These are phyloP conservation scores for Holacanthus passer DNA, from an alignment of 2,113 vertebrate species.

Conservation along the genomic window DNA sequence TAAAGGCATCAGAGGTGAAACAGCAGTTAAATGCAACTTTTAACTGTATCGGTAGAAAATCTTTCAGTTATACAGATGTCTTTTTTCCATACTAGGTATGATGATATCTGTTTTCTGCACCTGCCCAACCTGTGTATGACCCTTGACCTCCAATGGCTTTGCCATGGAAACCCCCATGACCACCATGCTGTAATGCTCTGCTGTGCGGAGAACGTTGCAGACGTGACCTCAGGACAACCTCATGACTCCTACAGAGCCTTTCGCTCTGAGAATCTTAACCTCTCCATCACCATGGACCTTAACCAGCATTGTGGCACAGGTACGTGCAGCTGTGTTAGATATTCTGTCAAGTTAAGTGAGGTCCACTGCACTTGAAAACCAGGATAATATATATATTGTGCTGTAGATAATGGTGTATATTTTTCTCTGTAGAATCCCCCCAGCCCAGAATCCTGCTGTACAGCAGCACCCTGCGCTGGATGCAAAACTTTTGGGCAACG, in stretches of 20 bases:
- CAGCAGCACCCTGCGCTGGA: slow-evolving; percentile 98
- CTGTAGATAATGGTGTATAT: not conserved
- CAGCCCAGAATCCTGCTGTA: slow-evolving; percentile 96
- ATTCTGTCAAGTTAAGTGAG: not conserved
- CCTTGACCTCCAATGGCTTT: slow-evolving; percentile 95
- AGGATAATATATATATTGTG: not conserved
- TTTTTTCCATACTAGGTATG: slow-evolving; percentile 86
- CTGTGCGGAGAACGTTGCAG: slow-evolving; percentile 89
- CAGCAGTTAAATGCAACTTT: not conserved
- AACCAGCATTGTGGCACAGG: slow-evolving; percentile 84
- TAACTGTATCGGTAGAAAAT: not conserved
- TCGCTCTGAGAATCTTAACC: slow-evolving; percentile 97
- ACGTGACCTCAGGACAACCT: slow-evolving; percentile 91
- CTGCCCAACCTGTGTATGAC: slow-evolving; percentile 96
- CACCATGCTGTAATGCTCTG: slow-evolving; percentile 93
- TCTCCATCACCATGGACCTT: slow-evolving; percentile 96
- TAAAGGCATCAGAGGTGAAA: not conserved
- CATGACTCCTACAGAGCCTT: slow-evolving; percentile 98
- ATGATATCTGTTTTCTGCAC: slow-evolving; percentile 97
- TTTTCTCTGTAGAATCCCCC: slow-evolving; percentile 82
- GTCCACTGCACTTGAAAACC: not conserved
- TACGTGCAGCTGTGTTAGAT: slow-evolving; percentile 10
- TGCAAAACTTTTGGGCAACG: slow-evolving; percentile 99
- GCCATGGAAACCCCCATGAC: slow-evolving; percentile 96
- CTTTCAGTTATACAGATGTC: not conserved